These are phyloP conservation scores for Periparus ater DNA, from an alignment of 2,797 vertebrate genomes.

Conservation along the genomic window DNA sequence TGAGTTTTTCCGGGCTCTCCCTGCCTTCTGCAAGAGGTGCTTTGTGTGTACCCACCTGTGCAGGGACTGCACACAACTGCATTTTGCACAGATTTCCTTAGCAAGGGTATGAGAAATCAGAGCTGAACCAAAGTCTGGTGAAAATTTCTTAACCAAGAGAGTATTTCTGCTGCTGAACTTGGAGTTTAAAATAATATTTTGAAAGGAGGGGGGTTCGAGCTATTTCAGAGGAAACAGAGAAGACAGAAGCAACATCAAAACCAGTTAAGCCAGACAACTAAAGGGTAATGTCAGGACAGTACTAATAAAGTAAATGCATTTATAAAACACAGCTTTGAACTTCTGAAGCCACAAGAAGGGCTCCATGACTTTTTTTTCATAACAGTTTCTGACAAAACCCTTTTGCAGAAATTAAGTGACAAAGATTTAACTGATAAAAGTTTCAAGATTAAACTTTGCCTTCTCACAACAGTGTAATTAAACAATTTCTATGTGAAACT, in stretches of 20 bases:
- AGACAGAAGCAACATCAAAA: neutral
- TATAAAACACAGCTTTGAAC: neutral
- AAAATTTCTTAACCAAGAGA: neutral
- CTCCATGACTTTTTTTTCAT: neutral
- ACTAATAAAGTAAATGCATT: neutral
- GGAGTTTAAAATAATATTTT: neutral
- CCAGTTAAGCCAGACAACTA: neutral
- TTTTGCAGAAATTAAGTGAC: neutral
- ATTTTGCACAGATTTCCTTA: neutral
- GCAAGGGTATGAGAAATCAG: neutral
- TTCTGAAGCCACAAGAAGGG: neutral
- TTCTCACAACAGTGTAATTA: neutral
- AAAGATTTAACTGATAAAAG: neutral
- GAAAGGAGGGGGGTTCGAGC: neutral
- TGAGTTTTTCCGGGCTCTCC: neutral
- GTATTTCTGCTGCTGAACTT: neutral
- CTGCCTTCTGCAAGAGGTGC: neutral
- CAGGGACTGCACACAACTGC: neutral
- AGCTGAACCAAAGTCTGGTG: neutral
- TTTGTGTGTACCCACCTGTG: accelerated
- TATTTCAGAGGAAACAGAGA: neutral
- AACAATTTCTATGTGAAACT: neutral
- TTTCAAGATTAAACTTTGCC: neutral
- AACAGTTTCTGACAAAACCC: neutral
- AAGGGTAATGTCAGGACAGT: neutral